These are phyloP conservation scores for Crocallis elinguaria DNA, from an alignment of 2,888 invertebrate species.

Conservation along the genomic window DNA sequence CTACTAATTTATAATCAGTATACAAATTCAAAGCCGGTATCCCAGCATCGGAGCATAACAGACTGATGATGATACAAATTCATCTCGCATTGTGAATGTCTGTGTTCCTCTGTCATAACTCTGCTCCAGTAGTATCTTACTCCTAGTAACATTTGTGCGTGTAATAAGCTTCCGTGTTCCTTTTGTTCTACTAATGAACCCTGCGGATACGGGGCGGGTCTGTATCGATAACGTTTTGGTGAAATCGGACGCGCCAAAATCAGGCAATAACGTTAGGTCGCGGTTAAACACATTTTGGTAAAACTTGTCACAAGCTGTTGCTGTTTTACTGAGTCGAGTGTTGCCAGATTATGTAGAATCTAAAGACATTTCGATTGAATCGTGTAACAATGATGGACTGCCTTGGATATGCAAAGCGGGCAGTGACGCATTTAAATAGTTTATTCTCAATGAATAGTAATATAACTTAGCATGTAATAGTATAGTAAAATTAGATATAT, in stretches of 20 bases:
- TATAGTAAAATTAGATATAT: slow-evolving; percentile 29
- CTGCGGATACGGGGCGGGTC: slow-evolving; percentile 40
- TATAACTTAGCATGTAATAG: slow-evolving; percentile 21
- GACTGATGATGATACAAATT: no score
- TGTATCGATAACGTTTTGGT: slow-evolving; percentile 50
- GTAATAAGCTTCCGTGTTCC: slow-evolving; percentile 42
- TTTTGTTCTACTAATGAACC: slow-evolving; percentile 7
- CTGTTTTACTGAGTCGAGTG: slow-evolving; percentile 38
- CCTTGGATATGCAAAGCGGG: slow-evolving; percentile 7
- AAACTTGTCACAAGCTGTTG: slow-evolving; percentile 36
- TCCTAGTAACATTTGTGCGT: slow-evolving; percentile 52
- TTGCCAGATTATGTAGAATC: slow-evolving; percentile 28
- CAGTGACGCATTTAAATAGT: slow-evolving; percentile 25
- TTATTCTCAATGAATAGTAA: slow-evolving; percentile 15
- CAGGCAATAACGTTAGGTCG: slow-evolving; percentile 29
- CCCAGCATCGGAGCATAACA: no score
- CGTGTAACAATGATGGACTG: not conserved
- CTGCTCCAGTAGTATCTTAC: no score
- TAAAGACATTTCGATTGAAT: not conserved
- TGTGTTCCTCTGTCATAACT: slow-evolving; percentile 57
- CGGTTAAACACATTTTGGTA: slow-evolving; percentile 24
- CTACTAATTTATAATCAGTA: slow-evolving; percentile 8
- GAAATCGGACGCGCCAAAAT: slow-evolving; percentile 28
- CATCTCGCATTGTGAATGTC: slow-evolving; percentile 47
- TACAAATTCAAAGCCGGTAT: no score